Evolutionary conservation across 2,797 vertebrate species (phyloP), one percentile per base, ranked within the genome.

Genomic region (Propithecus perrieri): DNA sequence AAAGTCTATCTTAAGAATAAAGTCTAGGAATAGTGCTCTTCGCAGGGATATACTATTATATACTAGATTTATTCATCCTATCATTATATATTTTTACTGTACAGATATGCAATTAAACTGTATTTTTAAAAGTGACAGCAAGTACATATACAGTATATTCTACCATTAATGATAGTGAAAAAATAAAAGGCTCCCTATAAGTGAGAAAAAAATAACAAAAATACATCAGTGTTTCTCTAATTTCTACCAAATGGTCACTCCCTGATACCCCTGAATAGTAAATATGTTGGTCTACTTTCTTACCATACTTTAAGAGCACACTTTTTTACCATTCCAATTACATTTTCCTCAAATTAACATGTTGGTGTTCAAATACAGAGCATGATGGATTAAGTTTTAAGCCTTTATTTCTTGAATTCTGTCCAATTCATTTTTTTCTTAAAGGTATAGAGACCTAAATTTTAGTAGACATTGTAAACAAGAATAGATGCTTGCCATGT

Each of bases 21-120:
- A 67, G 33, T 92, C 38, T 55, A 78, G 35, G 59, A 81, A 76
- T 57, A 13, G 26, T 79, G 2, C 43, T 85, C 18, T 92, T 79
- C 48, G 2, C 35, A 35, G 65, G 24, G 30, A 69, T 59, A 30
- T 30, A 65, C 57, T 57, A 50, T 84, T 59, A 74, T 2, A 92
- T 4, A 20, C 17, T 67, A 83, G 46, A 33, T 81, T 78, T 78
- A 65, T 67, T 75, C n/a, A 30, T 76, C 22, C n/a, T 81, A 18
- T 91, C 28, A 18, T 74, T 22, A 18, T 43, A 12, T 84, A 18
- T 61, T 92, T 97, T 86, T 79, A 74, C 46, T 78, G 96, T 91
- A 57, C 10, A 91, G 59, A 41, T 83, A 95, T 81, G 41, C 96
- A 93, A 63, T 93, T 67, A 26, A 76, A 48, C 92, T 97, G 9